Percentiles rank a stretch among this genome's conserved stretches.
Conservation (phyloP, 2,113 vertebrate species). For the Phocoena sinus region DNA sequence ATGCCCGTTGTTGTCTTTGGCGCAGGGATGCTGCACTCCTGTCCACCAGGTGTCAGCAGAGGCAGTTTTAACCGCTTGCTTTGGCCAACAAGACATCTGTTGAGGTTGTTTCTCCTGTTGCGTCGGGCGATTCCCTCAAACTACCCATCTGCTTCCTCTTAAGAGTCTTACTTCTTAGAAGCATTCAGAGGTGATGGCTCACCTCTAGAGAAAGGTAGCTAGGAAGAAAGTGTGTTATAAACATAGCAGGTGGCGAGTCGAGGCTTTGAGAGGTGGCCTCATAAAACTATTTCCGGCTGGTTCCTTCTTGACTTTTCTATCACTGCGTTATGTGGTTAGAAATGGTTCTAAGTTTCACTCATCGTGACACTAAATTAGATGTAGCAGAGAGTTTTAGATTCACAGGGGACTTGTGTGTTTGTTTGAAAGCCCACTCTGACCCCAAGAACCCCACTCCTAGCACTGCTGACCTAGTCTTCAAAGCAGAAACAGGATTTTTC, state of each 20-base stretch:
- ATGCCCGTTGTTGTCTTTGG: background rate
- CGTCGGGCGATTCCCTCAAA: background rate
- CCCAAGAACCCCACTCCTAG: background rate
- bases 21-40: background rate
- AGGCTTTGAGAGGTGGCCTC: background rate
- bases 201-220: background rate
- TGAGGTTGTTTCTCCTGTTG: background rate
- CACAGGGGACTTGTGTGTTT: background rate
- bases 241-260: fast-evolving
- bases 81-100: background rate
- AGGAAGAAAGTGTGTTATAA: background rate
- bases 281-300: background rate
- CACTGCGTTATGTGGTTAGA: background rate
- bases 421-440: background rate
- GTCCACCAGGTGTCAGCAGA: conserved; percentile 69
- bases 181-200: fast-evolving
- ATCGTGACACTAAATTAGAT: background rate
- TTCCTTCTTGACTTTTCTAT: background rate
- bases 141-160: background rate
- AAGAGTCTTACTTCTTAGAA: background rate
- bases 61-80: background rate
- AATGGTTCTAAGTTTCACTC: background rate
- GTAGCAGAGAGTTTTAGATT: background rate
- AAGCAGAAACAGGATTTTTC: background rate
- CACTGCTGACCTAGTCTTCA: background rate